Base-by-base conservation (phyloP, 2,888 invertebrate species). In the Steinernema carpocapsae region DNA sequence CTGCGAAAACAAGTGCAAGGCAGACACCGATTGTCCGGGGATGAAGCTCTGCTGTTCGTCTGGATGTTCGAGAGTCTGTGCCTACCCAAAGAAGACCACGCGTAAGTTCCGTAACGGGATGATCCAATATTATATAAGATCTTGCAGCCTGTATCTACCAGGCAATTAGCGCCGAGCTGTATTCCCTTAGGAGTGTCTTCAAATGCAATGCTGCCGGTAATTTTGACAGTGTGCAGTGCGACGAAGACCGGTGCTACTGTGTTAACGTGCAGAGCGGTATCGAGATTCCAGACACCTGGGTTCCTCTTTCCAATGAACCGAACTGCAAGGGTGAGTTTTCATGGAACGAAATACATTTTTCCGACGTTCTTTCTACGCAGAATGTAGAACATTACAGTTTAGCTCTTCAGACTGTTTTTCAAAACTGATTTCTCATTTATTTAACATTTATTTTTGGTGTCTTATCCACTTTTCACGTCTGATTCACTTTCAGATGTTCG, bases 151-250 rank as follows among this genome's bases (percentile, higher is more conserved):
- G 85, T 70, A 78, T 85, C 48, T 85, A 85, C 64, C 43, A 77
- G 7, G 81, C 84, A 0, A 76, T 85, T 42, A 83, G 85, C 6
- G 79, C 79, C 17, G 83, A 85, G 52, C 32, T 85, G 12, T 83
- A 83, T 73, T 77, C 80, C 0, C 72, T 83, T 7, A 72, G 77
- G 64, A 77, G 64, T 22, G 74, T 76, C 0, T 48, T 74, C 72
- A 78, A 79, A 70, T 85, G 85, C 72, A 81, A 81, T 32, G 70
- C 77, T n/a, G 80, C 79, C 19, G 85, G 85, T n/a, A 78, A 83
- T 59, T 85, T 78, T 70, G 80, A 84, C 59, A 77, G 80, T 48
- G 56, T 79, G n/a, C 84, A 86, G 75, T 86, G 86, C 72, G 82
- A 84, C 72, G 79, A 80, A 24, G 79, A 80, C 56, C 76, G 77